A percentile compares a stretch with the other conserved stretches of the same genome.
phyloP scores from a whole-genome alignment of 2,888 invertebrate species.

The Allophyes oxyacanthae region DNA sequence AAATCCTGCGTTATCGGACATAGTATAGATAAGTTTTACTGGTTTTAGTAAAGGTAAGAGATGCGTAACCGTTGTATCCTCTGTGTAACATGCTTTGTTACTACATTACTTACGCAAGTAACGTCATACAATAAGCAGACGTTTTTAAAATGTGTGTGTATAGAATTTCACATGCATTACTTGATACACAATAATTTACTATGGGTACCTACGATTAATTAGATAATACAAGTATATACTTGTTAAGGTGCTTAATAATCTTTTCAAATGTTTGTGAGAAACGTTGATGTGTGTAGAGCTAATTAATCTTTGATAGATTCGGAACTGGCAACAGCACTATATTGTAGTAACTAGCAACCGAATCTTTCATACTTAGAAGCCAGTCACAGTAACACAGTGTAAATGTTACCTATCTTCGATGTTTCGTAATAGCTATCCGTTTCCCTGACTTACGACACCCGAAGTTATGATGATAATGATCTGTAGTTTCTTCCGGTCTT shows the following conservation, averaged over 20 bases:
- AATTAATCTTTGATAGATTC: not conserved
- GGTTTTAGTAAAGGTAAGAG: not conserved
- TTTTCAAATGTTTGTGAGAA: no score
- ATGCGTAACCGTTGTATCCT: not conserved
- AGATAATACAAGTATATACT: no score
- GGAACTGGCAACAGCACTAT: not conserved
- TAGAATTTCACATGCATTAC: not conserved
- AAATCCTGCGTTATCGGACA: conserved; percentile 6
- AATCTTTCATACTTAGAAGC: no score
- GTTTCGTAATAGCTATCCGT: conserved; percentile 22
- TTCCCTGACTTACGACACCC: conserved; percentile 16
- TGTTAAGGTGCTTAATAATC: no score
- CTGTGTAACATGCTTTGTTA: conserved; percentile 3
- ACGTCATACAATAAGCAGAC: conserved; percentile 1
- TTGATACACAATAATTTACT: conserved; percentile 10
- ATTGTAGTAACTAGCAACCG: no score
- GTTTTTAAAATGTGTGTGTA: conserved; percentile 1
- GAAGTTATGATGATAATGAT: conserved; percentile 3
- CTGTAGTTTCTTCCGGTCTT: conserved; percentile 3
- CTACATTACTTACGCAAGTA: conserved; percentile 2
- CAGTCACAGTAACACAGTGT: conserved; percentile 5
- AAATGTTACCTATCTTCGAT: not conserved
- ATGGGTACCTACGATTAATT: no score
- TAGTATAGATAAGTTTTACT: not conserved
- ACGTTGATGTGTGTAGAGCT: conserved; percentile 5